These are phyloP conservation scores for Drosophila peninsularis DNA, from an alignment of 2,888 invertebrate genomes.

Conservation along the genomic window DNA sequence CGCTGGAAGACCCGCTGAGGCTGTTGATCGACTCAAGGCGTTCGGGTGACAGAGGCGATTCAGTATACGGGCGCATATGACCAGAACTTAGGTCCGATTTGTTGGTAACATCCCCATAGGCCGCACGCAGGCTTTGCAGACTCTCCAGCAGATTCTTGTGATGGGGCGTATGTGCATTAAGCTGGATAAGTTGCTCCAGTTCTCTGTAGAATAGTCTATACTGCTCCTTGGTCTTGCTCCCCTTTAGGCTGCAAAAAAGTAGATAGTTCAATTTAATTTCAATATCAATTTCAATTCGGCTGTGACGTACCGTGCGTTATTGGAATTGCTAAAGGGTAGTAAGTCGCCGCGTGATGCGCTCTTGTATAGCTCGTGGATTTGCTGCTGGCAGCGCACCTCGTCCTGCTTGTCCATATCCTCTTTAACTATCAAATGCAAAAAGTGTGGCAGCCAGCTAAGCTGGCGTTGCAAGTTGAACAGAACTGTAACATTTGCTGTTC, in stretches of 20 bases:
- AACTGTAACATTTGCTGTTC: slow-evolving; percentile 94
- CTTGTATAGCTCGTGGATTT: slow-evolving; percentile 91
- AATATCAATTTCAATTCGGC: background rate
- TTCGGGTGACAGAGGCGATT: slow-evolving; percentile 94
- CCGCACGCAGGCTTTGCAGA: slow-evolving; percentile 87
- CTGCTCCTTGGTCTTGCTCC: slow-evolving; percentile 92
- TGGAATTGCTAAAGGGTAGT: slow-evolving; percentile 88
- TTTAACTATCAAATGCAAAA: slow-evolving; percentile 92
- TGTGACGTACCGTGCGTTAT: slow-evolving; percentile 82
- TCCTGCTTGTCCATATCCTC: slow-evolving; percentile 94
- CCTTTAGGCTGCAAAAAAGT: slow-evolving; percentile 75
- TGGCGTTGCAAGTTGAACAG: slow-evolving; percentile 92
- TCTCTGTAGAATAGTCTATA: slow-evolving; percentile 96
- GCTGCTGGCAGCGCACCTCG: slow-evolving; percentile 93
- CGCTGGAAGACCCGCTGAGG: slow-evolving; percentile 43
- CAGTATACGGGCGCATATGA: slow-evolving; percentile 90
- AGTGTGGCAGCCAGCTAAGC: slow-evolving; percentile 93
- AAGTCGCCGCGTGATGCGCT: slow-evolving; percentile 94
- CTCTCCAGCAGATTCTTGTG: slow-evolving; percentile 92
- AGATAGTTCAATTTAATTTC: background rate
- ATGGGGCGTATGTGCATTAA: slow-evolving; percentile 90
- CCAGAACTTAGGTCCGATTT: slow-evolving; percentile 87
- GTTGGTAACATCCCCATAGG: slow-evolving; percentile 86
- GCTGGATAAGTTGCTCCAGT: slow-evolving; percentile 92
- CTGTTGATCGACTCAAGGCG: slow-evolving; percentile 84